A percentile compares a stretch with the other conserved stretches of the same genome.
Evolutionary conservation across 2,113 vertebrate species (phyloP).

Genomic region (Protomyctophum bolini): DNA sequence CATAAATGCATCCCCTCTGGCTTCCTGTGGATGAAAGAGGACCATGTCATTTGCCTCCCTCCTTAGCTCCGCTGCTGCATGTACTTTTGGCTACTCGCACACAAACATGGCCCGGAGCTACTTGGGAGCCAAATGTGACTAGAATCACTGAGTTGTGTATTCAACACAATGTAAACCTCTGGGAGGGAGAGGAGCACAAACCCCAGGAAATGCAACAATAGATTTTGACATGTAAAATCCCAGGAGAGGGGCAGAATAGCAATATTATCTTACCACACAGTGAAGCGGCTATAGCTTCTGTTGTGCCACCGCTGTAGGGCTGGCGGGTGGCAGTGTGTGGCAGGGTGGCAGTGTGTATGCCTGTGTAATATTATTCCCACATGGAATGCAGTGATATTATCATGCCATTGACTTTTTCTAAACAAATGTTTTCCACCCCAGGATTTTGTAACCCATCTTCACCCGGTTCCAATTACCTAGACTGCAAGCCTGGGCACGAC

Average conservation of each 20-base stretch:
- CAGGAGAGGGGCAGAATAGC: slow-evolving; percentile 32
- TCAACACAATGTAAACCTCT: slow-evolving; percentile 51
- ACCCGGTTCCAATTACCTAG: too few species aligned
- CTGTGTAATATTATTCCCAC: too few species aligned
- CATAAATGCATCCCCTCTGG: slow-evolving; percentile 49
- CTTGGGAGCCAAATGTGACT: slow-evolving; percentile 45
- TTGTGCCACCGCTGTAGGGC: slow-evolving; percentile 23
- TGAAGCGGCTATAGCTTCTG: slow-evolving; percentile 36
- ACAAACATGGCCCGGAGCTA: slow-evolving; percentile 45
- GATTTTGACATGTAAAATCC: slow-evolving; percentile 54
- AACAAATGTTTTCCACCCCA: too few species aligned
- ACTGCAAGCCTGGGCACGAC: too few species aligned
- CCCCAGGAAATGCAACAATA: slow-evolving; percentile 50
- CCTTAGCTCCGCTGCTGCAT: slow-evolving; percentile 38
- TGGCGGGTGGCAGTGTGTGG: not conserved
- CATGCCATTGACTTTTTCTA: too few species aligned
- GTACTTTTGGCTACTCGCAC: slow-evolving; percentile 45
- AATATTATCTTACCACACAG: slow-evolving; percentile 51
- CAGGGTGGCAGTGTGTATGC: too few species aligned
- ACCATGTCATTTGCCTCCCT: slow-evolving; percentile 47
- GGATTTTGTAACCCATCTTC: too few species aligned
- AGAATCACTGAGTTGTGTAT: slow-evolving; percentile 56
- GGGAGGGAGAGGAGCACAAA: slow-evolving; percentile 47
- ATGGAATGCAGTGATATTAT: too few species aligned
- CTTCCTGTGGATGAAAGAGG: slow-evolving; percentile 46